phyloP scores from a whole-genome alignment of 2,888 invertebrate genomes.

The Cantharis rufa region DNA sequence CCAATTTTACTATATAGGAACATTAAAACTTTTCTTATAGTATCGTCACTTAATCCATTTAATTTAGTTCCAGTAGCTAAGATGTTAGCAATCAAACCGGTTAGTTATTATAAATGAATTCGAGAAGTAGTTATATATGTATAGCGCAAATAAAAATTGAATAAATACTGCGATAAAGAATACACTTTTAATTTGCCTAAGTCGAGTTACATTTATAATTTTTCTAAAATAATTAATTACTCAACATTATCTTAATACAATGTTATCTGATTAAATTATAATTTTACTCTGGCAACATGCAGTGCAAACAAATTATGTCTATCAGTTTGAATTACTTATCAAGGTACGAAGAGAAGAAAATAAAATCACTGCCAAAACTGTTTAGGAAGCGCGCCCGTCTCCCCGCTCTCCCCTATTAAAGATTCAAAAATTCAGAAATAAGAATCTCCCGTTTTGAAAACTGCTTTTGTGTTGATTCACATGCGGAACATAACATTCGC shows the following conservation, averaged over 20 bases:
- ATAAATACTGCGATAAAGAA: constrained; percentile 5
- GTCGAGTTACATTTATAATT: constrained; percentile 24
- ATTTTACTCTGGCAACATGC: constrained; percentile 19
- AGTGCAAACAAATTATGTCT: constrained; percentile 22
- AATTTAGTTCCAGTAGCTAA: constrained; percentile 28
- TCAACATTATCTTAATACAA: constrained; percentile 15
- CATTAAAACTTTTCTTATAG: constrained; percentile 13
- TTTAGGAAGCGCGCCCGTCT: background rate
- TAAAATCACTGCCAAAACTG: background rate
- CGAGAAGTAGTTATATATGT: background rate
- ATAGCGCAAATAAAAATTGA: background rate
- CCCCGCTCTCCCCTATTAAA: background rate
- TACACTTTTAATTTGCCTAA: constrained; percentile 20
- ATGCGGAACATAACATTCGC: background rate
- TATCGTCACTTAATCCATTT: constrained; percentile 25
- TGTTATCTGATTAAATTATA: constrained; percentile 25
- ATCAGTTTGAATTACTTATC: constrained; percentile 6
- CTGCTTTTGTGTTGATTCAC: background rate
- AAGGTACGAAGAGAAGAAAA: background rate
- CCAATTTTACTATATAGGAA: constrained; percentile 15
- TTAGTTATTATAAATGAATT: constrained; percentile 10
- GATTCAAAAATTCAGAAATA: background rate
- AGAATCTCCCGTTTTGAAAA: background rate
- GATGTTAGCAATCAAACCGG: constrained; percentile 24
- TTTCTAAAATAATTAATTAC: constrained; percentile 23